Evolutionary conservation across 2,797 vertebrate species (phyloP), one percentile per base, ranked within the genome.

Genomic region (Glyptemys insculpta): DNA sequence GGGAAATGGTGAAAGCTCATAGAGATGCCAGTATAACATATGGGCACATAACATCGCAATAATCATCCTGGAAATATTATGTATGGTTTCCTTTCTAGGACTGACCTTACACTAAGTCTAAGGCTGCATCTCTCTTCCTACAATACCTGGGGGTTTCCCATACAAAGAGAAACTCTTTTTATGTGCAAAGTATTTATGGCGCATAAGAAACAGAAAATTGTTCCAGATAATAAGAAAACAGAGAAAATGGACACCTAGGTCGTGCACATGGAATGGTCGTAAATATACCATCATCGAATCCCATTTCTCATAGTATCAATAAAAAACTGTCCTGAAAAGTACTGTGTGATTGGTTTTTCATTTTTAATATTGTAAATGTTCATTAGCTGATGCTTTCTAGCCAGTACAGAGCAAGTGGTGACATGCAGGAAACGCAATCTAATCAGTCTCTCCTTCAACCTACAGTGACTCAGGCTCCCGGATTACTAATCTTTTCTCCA

Each of bases 211-310:
- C 5, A 41, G 68, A 19, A 74, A 74, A 74, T 74, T 41, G 11
- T 11, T 74, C 54, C 78, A 79, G 34, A 65, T 25, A 76, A 62
- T 74, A 62, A 34, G 1, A 2, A 4, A 74, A 34, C 72, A 91
- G 59, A 86, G n/a, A 80, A 9, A 25, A 86, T 37, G 54, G 54
- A 5, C 27, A 50, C 23, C 53, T 57, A 65, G 37, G 31, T 76
- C 27, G 5, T 4, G 2, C 3, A 7, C 12, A 34, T 14, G 23
- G 15, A 5, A 49, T 37, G 1, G 0, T 27, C 49, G 23, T 29
- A 56, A 74, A 23, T 44, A 74, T 74, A 27, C 19, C 68, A 44
- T 11, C 11, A 23, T n/a, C 44, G 0, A 1, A 85, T 18, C 37
- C 49, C n/a, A 23, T 23, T 87, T 34, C 57, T 82, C 65, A 27